Evolutionary conservation across 2,888 invertebrate genomes (phyloP), one percentile per base, ranked within the genome.

Genomic region (Mythimna loreyi): DNA sequence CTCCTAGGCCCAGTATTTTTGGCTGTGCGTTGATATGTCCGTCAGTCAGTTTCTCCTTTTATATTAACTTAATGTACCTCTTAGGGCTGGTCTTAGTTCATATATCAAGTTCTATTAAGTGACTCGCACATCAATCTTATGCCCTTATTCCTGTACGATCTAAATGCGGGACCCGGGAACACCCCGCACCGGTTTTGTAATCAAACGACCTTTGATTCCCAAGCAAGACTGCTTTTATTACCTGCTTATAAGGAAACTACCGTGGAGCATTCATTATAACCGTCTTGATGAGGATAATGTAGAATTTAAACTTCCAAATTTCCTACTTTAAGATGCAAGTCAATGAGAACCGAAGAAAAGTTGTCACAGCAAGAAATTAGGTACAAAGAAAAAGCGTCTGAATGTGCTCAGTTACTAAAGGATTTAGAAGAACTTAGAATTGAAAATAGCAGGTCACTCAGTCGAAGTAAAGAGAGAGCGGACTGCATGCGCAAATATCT

Each of bases 401-500:
- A 94, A 74, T 91, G 88, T 60, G 60, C 84, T 2, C 87, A 89
- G 50, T 55, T 93, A 30, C 43, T 86, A 2, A 90, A 90, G 60
- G 92, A 91, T 33, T 61, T 94, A n/a, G 92, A 93, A 0, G 93
- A 93, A 47, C n/a, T 91, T 4, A 89, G 87, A 58, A 73, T 75
- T 0, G 94, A 94, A 78, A 91, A 84, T 58, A 81, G 68, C 33
- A 87, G 94, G 43, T 85, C 92, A 0, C 53, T 92, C 33, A 75
- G 60, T 28, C 85, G 94, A 30, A 78, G 84, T 57, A 94, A 93
- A 72, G 95, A 93, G 30, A 86, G 95, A 28, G 83, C 92, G 0
- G 93, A 94, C 25, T 89, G 92, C 0, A 92, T 90, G 90, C 87
- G 92, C 16, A 87, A 92, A 49, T 91, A 92, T 59, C 80, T 94